These are phyloP conservation scores for Acrossocheilus wenchowensis DNA, from an alignment of 2,797 vertebrate genomes.

Conservation along the genomic window DNA sequence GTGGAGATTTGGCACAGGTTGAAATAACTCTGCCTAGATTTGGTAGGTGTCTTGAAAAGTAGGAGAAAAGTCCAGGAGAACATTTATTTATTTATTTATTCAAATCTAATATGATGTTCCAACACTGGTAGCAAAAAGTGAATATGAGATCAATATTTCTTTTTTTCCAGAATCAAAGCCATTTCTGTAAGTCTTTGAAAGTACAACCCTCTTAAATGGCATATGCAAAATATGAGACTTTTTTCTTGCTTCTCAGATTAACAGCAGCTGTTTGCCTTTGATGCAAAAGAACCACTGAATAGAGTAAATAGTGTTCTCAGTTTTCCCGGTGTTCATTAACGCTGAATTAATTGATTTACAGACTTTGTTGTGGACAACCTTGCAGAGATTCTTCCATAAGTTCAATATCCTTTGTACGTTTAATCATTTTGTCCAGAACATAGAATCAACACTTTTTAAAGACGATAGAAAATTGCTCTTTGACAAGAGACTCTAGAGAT, in stretches of 20 bases:
- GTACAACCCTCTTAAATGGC: background rate
- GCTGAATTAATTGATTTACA: slow-evolving; percentile 34
- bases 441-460: slow-evolving; percentile 26
- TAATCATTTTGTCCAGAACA: slow-evolving; percentile 16
- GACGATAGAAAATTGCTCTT: slow-evolving; percentile 17
- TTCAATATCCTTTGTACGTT: slow-evolving; percentile 27
- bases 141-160: background rate
- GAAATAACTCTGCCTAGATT: background rate
- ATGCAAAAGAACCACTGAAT: background rate
- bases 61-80: background rate
- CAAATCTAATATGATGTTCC: background rate
- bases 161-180: background rate
- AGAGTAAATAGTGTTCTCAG: background rate
- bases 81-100: background rate
- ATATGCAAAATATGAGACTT: background rate
- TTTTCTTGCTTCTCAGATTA: slow-evolving; percentile 3
- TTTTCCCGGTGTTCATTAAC: background rate
- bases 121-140: slow-evolving; percentile 1
- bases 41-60: background rate
- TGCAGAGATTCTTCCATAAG: slow-evolving; percentile 9
- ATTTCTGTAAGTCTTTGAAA: slow-evolving; percentile 15
- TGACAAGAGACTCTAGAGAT: slow-evolving; percentile 9
- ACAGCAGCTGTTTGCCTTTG: slow-evolving; percentile 30
- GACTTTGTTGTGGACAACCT: background rate
- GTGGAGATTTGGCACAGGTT: slow-evolving; percentile 8